A percentile compares a stretch with the other conserved stretches of the same genome.
phyloP scores from a whole-genome alignment of 2,113 vertebrate species.

The Menura novaehollandiae region DNA sequence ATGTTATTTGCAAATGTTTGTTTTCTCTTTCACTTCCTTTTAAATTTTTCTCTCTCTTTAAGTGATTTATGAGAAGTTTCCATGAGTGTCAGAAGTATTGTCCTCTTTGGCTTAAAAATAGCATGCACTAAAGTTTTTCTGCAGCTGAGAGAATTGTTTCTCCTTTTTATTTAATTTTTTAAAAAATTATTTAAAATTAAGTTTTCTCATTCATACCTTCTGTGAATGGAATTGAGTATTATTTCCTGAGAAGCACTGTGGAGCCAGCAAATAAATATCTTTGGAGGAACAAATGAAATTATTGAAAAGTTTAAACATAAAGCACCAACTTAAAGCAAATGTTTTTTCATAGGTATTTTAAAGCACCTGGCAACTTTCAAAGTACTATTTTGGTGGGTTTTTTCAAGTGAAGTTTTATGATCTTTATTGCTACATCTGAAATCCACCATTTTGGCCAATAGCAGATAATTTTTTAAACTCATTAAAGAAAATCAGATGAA shows the following conservation, averaged over 20 bases:
- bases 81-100: background rate
- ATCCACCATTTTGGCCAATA: background rate
- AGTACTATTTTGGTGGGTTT: background rate
- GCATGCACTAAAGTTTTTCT: background rate
- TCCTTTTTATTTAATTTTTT: background rate
- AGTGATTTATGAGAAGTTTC: background rate
- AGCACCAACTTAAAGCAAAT: background rate
- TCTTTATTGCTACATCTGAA: background rate
- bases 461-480: background rate
- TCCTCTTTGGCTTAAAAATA: conserved; percentile 10
- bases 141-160: background rate
- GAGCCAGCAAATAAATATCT: background rate
- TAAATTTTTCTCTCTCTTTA: background rate
- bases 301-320: background rate
- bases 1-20: background rate
- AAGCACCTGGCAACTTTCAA: background rate
- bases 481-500: background rate
- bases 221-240: background rate
- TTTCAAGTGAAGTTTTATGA: background rate
- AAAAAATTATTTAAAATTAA: background rate
- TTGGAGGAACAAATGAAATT: background rate
- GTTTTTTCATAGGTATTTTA: background rate
- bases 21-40: background rate
- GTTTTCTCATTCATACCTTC: background rate
- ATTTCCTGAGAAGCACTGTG: background rate